Evolutionary conservation across 1,140 invertebrate species (phyloP).

Genomic region (Drosophila micromelanica): DNA sequence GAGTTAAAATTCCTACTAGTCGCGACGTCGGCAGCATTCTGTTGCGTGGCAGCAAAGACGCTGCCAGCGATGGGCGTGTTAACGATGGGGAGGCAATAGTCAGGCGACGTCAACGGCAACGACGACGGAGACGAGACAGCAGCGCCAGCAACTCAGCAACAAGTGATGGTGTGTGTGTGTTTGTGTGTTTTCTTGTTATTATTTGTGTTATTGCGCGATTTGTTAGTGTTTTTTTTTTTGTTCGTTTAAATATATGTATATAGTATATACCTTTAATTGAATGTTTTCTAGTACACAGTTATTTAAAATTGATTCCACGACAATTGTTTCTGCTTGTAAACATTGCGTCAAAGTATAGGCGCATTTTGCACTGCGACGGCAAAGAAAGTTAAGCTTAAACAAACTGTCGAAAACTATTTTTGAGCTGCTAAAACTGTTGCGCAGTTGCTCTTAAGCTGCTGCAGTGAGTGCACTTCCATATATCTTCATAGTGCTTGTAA

Average conservation of each 20-base stretch:
- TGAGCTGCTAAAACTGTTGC: constrained; percentile 1
- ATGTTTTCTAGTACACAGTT: background rate
- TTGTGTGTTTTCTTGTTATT: constrained; percentile 19
- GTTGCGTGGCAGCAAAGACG: constrained; percentile 60
- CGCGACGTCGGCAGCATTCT: constrained; percentile 60
- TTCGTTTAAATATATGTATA: constrained; percentile 31
- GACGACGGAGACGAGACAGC: constrained; percentile 27
- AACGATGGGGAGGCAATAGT: constrained; percentile 17
- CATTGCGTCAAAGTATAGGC: background rate
- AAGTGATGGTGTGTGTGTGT: constrained; percentile 58
- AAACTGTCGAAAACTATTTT: background rate
- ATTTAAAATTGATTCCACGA: background rate
- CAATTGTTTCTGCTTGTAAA: constrained; percentile 7
- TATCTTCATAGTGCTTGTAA: background rate
- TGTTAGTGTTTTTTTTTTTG: constrained; percentile 6
- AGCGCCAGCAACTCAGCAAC: constrained; percentile 65
- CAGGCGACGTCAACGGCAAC: constrained; percentile 15
- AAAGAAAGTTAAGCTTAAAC: constrained; percentile 20
- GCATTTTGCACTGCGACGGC: background rate
- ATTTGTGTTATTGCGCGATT: constrained; percentile 48
- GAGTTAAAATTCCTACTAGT: constrained; percentile 77
- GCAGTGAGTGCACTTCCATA: background rate
- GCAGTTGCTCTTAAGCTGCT: background rate
- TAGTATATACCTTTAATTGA: constrained; percentile 24
- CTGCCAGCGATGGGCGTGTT: constrained; percentile 34